A percentile compares a stretch with the other conserved stretches of the same genome.
These are phyloP conservation scores for Deilephila elpenor DNA, from an alignment of 2,888 invertebrate species.

Conservation along the genomic window DNA sequence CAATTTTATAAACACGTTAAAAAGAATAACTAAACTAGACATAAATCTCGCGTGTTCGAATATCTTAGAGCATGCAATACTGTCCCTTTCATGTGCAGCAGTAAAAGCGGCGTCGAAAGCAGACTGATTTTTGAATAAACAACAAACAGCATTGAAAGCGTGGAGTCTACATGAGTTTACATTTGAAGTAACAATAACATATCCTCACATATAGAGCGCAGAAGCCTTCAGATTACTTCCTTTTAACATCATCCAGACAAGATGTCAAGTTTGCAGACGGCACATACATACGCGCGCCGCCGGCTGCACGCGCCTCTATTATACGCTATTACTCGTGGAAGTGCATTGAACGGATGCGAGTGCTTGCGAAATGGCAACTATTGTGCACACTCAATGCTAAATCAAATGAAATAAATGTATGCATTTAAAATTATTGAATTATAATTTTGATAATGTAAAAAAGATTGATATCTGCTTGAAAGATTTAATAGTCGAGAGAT, in stretches of 20 bases:
- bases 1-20: not conserved
- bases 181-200: constrained; percentile 16
- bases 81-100: not conserved
- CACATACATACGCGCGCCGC: constrained; percentile 16
- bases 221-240: constrained; percentile 19
- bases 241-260: constrained; percentile 11
- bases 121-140: not conserved
- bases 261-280: constrained; percentile 27
- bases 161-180: not conserved
- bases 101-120: not conserved
- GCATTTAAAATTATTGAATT: not conserved
- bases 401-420: constrained; percentile 9
- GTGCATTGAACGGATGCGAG: constrained; percentile 25
- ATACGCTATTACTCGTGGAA: constrained; percentile 16
- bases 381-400: constrained; percentile 14
- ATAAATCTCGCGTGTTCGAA: not conserved
- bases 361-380: constrained; percentile 18
- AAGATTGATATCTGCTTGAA: too few species aligned
- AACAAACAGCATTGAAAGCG: not conserved
- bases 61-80: not conserved
- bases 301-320: constrained; percentile 24
- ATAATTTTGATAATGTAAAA: too few species aligned
- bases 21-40: not conserved
- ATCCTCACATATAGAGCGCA: constrained; percentile 4
- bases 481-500: too few species aligned